A percentile compares a stretch with the other conserved stretches of the same genome.
Conservation (phyloP, 2,797 vertebrate species). For the Sebastes iracundus region DNA sequence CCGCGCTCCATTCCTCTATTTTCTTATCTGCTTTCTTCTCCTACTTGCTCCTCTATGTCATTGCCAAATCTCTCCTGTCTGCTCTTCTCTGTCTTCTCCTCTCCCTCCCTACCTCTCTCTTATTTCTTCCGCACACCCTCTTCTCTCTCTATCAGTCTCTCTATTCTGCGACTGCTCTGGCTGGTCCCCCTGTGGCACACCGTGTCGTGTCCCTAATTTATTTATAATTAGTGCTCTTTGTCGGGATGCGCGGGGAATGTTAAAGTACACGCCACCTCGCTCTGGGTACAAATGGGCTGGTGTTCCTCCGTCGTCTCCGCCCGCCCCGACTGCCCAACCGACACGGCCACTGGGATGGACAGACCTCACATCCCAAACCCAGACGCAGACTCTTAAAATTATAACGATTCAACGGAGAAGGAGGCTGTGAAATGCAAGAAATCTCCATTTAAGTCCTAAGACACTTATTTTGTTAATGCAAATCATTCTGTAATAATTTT, state of each 20-base stretch:
- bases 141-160: conserved; percentile 79
- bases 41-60: conserved; percentile 79
- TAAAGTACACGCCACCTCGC: conserved; percentile 84
- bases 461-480: background rate
- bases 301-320: conserved; percentile 68
- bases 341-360: conserved; percentile 72
- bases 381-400: conserved; percentile 45
- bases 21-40: conserved; percentile 83
- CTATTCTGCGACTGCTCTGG: conserved; percentile 79
- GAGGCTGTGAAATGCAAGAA: background rate
- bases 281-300: conserved; percentile 85
- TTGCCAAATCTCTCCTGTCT: conserved; percentile 79
- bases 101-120: conserved; percentile 62
- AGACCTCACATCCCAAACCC: conserved; percentile 51
- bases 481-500: background rate
- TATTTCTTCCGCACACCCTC: conserved; percentile 73
- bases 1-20: conserved; percentile 77
- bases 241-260: conserved; percentile 86
- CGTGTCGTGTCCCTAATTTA: conserved; percentile 88
- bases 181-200: conserved; percentile 83
- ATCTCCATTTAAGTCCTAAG: conserved; percentile 1
- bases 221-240: conserved; percentile 90
- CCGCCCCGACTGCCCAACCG: conserved; percentile 60
- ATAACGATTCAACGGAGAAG: conserved; percentile 39
- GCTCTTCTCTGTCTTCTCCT: conserved; percentile 69